A percentile compares a stretch with the other conserved stretches of the same genome.
These are phyloP conservation scores for Mormyrus iriodes DNA, from an alignment of 2,113 vertebrate genomes.

Conservation along the genomic window DNA sequence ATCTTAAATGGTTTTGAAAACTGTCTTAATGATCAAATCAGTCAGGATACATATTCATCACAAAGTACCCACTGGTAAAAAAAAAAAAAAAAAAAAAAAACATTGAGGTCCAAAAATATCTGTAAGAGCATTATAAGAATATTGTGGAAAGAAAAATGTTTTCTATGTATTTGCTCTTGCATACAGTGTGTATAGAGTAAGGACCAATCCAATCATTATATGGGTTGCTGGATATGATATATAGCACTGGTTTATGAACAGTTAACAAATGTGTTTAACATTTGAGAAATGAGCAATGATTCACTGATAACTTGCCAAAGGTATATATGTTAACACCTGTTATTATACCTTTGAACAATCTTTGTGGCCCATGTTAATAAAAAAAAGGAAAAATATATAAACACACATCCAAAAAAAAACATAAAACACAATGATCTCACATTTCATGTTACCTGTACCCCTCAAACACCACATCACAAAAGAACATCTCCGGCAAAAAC, in stretches of 20 bases:
- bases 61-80: not conserved
- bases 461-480: not conserved
- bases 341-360: constrained; percentile 16
- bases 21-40: not conserved
- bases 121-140: not conserved
- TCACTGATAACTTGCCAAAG: not conserved
- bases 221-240: constrained; percentile 4
- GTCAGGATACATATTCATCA: not conserved
- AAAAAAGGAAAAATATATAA: not conserved
- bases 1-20: not conserved
- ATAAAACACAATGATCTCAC: constrained; percentile 1
- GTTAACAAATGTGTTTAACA: constrained; percentile 7
- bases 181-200: not conserved
- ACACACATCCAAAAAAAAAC: not conserved
- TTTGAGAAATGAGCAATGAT: not conserved
- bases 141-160: not conserved
- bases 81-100: not conserved
- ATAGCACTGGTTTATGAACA: not conserved
- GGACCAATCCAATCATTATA: not conserved
- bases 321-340: not conserved
- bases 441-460: not conserved
- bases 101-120: not conserved
- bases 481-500: constrained; percentile 2
- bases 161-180: not conserved
- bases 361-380: not conserved